Evolutionary conservation across 1,140 invertebrate genomes (phyloP).

Genomic region (Procambarus virginalis): DNA sequence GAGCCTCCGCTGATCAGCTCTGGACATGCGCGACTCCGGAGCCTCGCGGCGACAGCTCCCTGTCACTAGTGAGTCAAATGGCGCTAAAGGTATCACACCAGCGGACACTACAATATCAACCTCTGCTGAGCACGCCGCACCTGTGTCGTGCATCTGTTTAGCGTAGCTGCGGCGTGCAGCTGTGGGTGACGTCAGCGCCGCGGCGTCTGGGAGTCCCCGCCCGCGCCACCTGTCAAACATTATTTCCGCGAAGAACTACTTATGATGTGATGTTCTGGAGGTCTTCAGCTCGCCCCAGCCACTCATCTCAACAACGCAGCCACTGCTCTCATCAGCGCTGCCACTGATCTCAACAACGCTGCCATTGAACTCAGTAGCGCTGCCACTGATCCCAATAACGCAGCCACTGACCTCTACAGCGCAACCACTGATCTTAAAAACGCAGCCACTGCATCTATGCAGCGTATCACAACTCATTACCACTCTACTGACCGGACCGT

Average conservation of each 20-base stretch:
- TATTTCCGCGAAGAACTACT: too few relatives aligned
- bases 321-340: too few relatives aligned
- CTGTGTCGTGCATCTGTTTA: slow-evolving; percentile 43
- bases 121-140: slow-evolving; percentile 36
- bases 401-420: neutral
- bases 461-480: neutral
- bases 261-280: too few relatives aligned
- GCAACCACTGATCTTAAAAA: neutral
- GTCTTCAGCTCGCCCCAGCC: too few relatives aligned
- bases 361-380: neutral
- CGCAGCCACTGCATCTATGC: neutral
- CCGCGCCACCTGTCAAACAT: too few relatives aligned
- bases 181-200: slow-evolving; percentile 3
- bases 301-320: too few relatives aligned
- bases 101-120: slow-evolving; percentile 37
- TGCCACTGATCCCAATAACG: neutral
- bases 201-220: too few relatives aligned
- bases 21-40: slow-evolving; percentile 55
- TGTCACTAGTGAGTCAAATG: slow-evolving; percentile 66
- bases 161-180: slow-evolving; percentile 36
- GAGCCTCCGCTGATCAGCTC: slow-evolving; percentile 27
- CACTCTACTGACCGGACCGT: neutral
- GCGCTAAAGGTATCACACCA: slow-evolving; percentile 63
- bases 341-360: too few relatives aligned
- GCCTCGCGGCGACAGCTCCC: slow-evolving; percentile 57